Conservation (phyloP, 2,888 invertebrate species). For the Polymixis lichenea region DNA sequence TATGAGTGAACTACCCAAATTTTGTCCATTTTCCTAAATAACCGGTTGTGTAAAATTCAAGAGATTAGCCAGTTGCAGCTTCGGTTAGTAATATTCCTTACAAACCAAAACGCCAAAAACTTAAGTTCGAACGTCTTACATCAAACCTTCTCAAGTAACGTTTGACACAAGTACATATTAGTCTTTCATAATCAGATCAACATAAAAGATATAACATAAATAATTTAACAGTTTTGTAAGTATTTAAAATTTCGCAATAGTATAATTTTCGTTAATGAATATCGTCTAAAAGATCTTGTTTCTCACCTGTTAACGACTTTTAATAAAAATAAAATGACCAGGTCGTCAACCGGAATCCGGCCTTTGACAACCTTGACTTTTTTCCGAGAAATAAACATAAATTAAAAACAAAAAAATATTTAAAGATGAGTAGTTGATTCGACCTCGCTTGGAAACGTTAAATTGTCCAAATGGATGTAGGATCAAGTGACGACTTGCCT, state of each 20-base stretch:
- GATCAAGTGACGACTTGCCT: conserved; percentile 17
- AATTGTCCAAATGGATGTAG: conserved; percentile 31
- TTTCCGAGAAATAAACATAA: conserved; percentile 42
- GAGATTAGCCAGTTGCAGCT: background rate
- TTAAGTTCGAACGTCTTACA: background rate
- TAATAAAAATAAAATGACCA: conserved; percentile 45
- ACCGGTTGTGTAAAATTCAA: too few relatives aligned
- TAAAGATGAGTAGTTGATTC: conserved; percentile 33
- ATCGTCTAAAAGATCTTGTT: conserved; percentile 54
- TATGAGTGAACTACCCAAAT: background rate
- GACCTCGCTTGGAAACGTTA: conserved; percentile 36
- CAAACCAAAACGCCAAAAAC: background rate
- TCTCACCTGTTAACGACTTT: conserved; percentile 52
- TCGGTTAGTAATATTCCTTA: background rate
- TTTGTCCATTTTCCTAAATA: background rate
- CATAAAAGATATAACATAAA: conserved; percentile 30
- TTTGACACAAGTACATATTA: conserved; percentile 1
- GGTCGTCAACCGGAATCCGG: conserved; percentile 64
- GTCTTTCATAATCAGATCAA: conserved; percentile 42
- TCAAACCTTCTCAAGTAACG: background rate
- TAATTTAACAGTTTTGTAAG: conserved; percentile 57
- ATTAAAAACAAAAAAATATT: conserved; percentile 39
- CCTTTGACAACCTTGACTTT: conserved; percentile 63
- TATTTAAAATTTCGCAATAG: conserved; percentile 40
- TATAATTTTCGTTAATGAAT: conserved; percentile 57